Conservation (phyloP, 2,888 invertebrate species). For the Campoletis raptor region DNA sequence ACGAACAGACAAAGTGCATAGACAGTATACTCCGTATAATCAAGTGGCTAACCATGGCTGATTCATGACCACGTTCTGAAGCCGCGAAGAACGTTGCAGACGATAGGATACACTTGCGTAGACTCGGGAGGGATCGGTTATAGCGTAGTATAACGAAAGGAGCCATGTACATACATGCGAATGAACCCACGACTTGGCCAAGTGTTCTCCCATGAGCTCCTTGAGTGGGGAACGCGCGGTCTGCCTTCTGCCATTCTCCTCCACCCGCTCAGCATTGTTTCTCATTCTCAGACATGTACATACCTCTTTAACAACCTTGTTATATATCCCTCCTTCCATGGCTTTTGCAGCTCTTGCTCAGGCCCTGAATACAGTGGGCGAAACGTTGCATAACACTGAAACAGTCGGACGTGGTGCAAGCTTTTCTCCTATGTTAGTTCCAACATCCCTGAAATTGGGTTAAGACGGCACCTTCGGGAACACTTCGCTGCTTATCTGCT, state of each 20-base stretch:
- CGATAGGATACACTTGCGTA: conserved; percentile 52
- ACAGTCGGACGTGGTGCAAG: conserved; percentile 31
- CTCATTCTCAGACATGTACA: conserved; percentile 39
- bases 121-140: conserved; percentile 33
- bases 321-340: conserved; percentile 17
- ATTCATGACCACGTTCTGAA: conserved; percentile 74
- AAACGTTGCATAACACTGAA: conserved; percentile 75
- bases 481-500: conserved; percentile 80
- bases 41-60: conserved; percentile 78
- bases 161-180: conserved; percentile 25
- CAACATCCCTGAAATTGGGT: conserved; percentile 80
- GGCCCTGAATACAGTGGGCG: conserved; percentile 54
- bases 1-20: conserved; percentile 33
- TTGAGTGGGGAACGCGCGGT: conserved; percentile 55
- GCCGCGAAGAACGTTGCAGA: conserved; percentile 66
- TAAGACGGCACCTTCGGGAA: conserved; percentile 81
- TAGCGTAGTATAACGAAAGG: conserved; percentile 22
- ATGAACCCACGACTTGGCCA: conserved; percentile 15
- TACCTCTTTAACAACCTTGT: conserved; percentile 49
- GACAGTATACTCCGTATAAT: conserved; percentile 71
- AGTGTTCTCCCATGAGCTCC: conserved; percentile 61
- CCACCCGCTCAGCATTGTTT: conserved; percentile 15
- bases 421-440: conserved; percentile 73
- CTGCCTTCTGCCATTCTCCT: conserved; percentile 42
- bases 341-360: conserved; percentile 25